These are phyloP conservation scores for Euwallacea similis DNA, from an alignment of 1,140 invertebrate species.

Conservation along the genomic window DNA sequence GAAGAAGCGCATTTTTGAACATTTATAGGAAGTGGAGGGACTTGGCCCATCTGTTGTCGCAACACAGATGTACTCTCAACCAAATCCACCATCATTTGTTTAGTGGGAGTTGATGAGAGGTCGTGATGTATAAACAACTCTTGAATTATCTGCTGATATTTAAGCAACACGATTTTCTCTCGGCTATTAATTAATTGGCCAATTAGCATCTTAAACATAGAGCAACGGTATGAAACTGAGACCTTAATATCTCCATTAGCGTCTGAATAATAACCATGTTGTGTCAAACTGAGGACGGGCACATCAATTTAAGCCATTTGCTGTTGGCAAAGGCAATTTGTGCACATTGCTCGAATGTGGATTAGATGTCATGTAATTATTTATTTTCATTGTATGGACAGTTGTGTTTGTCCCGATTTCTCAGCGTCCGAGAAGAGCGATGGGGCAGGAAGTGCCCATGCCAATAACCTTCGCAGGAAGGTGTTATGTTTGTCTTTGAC, in stretches of 20 bases:
- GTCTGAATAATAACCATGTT: background rate
- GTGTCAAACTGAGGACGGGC: background rate
- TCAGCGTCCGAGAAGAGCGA: no score
- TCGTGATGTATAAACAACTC: background rate
- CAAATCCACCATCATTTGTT: no score
- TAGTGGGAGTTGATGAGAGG: background rate
- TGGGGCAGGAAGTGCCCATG: background rate
- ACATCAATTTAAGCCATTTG: background rate
- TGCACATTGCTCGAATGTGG: background rate
- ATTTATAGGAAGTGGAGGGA: no score
- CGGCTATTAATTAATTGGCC: background rate
- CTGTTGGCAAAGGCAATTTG: conserved; percentile 1
- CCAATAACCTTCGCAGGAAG: background rate
- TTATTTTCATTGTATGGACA: no score
- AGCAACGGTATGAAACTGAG: background rate
- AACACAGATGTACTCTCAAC: no score
- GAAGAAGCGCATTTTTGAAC: no score
- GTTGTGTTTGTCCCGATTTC: no score
- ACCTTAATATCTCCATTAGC: conserved; percentile 4
- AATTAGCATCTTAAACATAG: conserved; percentile 3
- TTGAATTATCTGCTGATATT: background rate
- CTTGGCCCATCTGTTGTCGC: no score
- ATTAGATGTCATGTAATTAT: background rate
- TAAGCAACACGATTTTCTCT: background rate
- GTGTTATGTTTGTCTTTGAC: background rate